Base-by-base conservation (phyloP, 2,888 invertebrate genomes). In the Vanessa cardui region DNA sequence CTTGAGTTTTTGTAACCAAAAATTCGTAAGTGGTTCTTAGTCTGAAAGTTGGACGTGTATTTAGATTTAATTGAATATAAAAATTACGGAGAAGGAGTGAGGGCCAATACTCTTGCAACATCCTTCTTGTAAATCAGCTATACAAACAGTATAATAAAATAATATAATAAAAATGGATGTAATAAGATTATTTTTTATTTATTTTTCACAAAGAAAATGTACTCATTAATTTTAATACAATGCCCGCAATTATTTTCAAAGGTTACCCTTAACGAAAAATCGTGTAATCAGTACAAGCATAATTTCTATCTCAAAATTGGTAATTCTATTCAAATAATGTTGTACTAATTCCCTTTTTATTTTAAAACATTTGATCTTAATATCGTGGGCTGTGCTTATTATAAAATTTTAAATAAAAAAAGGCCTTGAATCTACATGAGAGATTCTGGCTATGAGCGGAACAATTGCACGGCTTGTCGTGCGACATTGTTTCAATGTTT, bases 391-490 rank as follows among this genome's bases (percentile, higher is more conserved):
- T 8, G 8, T 9, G 9, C 18, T 20, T 49, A n/a, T 18, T 18
- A 7, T 9, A 2, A 49, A 49, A 49, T 20, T 8, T 3, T 20
- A 49, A 49, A 2, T 20, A 47, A 20, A 50, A 26, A 26, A 3
- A 50, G 0, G 12, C 12, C 39, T 39, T 50, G 12, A 12, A 50
- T 20, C 12, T 20, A 50, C 1, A 12, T 15, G 21, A 20, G 21
- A 50, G 21, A 31, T 31, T 26, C 54, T 54, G 12, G 54, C 31
- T 54, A n/a, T 54, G 54, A 54, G 31, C 16, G 6, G 31, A 54
- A 60, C 46, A 49, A 61, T 61, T n/a, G 54, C 61, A 66, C 31
- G 62, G 50, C 49, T 58, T 58, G 60, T 62, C 56, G 47, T 45
- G 44, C 7, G 21, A 50, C 56, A 63, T 56, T 47, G 56, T 59